Percentiles rank a stretch among this genome's conserved stretches.
These are phyloP conservation scores for Orthonychiurus folsomi DNA, from an alignment of 2,888 invertebrate species.

Conservation along the genomic window DNA sequence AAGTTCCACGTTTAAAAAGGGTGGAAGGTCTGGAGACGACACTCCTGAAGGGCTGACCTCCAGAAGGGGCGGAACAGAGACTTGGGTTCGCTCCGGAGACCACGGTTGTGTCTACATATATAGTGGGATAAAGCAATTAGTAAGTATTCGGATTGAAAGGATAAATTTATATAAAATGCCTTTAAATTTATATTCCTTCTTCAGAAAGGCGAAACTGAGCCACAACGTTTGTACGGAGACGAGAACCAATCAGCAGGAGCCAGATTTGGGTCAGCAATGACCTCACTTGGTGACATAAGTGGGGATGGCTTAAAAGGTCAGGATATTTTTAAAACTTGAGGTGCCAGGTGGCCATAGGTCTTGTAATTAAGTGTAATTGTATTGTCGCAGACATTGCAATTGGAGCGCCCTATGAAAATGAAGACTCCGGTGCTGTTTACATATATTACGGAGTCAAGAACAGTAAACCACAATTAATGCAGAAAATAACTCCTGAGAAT, in stretches of 20 bases:
- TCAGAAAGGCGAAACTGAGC: constrained; percentile 2
- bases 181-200: no score
- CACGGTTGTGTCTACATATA: constrained; percentile 23
- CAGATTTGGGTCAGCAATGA: constrained; percentile 31
- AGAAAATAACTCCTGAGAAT: background rate
- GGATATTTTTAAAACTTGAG: background rate
- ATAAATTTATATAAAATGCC: no score
- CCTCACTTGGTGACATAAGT: constrained; percentile 26
- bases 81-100: background rate
- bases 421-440: constrained; percentile 77
- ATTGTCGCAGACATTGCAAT: constrained; percentile 67
- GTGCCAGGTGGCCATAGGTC: no score
- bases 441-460: constrained; percentile 75
- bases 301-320: constrained; percentile 18
- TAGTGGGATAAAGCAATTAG: background rate
- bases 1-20: background rate
- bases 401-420: constrained; percentile 77
- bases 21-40: background rate
- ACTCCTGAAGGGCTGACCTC: background rate
- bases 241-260: constrained; percentile 4
- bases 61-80: background rate
- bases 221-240: background rate
- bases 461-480: constrained; percentile 49
- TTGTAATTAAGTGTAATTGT: background rate
- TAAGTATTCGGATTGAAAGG: no score